Evolutionary conservation across 64 coral and sea anemone species (phyloP).

Genomic region (Trachythela sp.): DNA sequence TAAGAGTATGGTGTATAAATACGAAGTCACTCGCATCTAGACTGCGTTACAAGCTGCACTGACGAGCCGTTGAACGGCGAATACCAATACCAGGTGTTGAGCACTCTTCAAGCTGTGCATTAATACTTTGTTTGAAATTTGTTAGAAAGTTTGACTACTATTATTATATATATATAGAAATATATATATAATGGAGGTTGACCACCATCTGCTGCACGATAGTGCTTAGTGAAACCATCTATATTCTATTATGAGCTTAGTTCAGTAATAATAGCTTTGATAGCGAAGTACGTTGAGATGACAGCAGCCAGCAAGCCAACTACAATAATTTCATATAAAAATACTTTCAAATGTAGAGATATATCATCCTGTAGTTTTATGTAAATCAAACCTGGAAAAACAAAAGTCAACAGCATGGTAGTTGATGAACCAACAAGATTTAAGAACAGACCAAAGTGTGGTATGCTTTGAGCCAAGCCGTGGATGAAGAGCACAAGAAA

Average conservation of each 20-base stretch:
- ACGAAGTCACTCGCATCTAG: no score
- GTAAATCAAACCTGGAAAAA: conserved; percentile 86
- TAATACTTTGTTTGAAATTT: no score
- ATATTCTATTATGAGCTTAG: neutral
- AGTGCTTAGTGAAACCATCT: no score
- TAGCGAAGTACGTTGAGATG: conserved; percentile 66
- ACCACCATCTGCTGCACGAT: no score
- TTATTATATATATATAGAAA: no score
- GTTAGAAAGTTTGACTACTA: no score
- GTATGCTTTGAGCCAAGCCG: conserved; percentile 67
- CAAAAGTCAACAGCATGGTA: conserved; percentile 67
- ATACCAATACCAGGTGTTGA: no score
- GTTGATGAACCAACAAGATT: conserved; percentile 86
- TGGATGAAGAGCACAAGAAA: conserved; percentile 65
- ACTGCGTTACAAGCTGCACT: no score
- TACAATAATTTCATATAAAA: conserved; percentile 70
- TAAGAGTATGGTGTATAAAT: no score
- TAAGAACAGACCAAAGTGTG: conserved; percentile 87
- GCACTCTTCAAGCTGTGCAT: no score
- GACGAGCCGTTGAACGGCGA: no score
- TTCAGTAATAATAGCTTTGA: conserved; percentile 49
- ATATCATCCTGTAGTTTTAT: conserved; percentile 53
- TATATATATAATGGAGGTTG: no score
- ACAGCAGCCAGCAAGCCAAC: conserved; percentile 67
- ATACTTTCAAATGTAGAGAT: conserved; percentile 67